Base-by-base conservation (phyloP, 2,888 invertebrate species). In the Ditylenchus weischeri region DNA sequence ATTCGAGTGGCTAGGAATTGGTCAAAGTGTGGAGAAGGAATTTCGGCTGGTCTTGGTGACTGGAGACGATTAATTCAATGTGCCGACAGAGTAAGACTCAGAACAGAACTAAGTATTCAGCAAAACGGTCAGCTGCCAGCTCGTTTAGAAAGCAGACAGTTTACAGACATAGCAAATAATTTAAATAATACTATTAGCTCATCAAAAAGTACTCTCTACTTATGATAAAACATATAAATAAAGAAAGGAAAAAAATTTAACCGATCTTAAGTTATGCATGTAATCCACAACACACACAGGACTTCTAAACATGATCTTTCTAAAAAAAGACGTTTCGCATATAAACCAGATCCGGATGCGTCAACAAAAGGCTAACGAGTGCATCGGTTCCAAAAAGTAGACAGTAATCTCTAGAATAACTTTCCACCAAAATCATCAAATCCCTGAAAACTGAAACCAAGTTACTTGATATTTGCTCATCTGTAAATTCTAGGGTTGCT, bases 1-100 rank as follows among this genome's bases (percentile, higher is more conserved):
- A n/a, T 65, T 35, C 2, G 54, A 18, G 38, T 47, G 15, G 62
- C 62, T 21, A 62, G 48, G 21, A 43, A 29, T 6, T 59, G 59
- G 36, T 59, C 19, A 5, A 59, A 59, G n/a, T 43, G 43, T 59
- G 21, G 38, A 13, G 21, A 36, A 29, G 29, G 60, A 29, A 29
- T 35, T 19, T 7, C 10, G 6, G 35, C 18, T n/a, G 11, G 23
- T 1, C 35, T 59, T 21, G 35, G 29, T 59, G 60, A 29, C 11
- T 59, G 60, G 38, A 59, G 29, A 11, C 15, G 29, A 15, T 15
- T 57, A 1, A 10, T 15, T 6, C 47, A 36, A 13, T 59, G 38
- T 21, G n/a, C 21, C n/a, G n/a, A 2, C 21, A 50, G 18, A 18
- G 35, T 23, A 1, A 59, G 8, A n/a, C 47, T 21, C 21, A 50